These are phyloP conservation scores for Pseudocheirus occidentalis DNA, from an alignment of 2,797 vertebrate species.

Conservation along the genomic window DNA sequence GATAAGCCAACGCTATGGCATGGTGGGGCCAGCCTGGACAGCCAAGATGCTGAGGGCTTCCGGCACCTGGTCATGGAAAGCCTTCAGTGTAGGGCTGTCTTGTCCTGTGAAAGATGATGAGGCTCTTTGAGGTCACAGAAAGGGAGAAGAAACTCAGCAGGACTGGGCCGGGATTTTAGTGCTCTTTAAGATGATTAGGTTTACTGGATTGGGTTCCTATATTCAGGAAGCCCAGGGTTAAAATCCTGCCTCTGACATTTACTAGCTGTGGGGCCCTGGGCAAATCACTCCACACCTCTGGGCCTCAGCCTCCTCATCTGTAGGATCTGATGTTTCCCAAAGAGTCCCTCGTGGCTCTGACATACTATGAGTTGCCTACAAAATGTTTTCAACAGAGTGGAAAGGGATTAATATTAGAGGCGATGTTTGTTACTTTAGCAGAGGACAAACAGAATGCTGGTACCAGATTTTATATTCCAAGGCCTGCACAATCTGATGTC, in stretches of 20 bases:
- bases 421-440: neutral
- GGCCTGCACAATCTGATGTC: neutral
- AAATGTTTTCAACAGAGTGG: neutral
- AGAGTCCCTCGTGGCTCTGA: neutral
- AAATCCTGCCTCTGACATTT: neutral
- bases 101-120: neutral
- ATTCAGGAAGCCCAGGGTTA: neutral
- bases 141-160: neutral
- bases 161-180: neutral
- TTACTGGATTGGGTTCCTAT: neutral
- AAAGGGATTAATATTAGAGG: conserved; percentile 13
- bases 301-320: neutral
- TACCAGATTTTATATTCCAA: neutral
- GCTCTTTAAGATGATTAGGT: neutral
- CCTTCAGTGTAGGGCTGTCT: neutral
- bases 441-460: neutral
- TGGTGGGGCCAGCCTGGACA: neutral
- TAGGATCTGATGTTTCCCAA: neutral
- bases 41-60: no score
- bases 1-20: neutral
- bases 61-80: neutral
- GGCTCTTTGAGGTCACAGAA: neutral
- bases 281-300: neutral
- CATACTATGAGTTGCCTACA: neutral
- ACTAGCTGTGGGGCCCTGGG: neutral